Evolutionary conservation across 2,113 vertebrate species (phyloP).

Genomic region (Columbina picui): DNA sequence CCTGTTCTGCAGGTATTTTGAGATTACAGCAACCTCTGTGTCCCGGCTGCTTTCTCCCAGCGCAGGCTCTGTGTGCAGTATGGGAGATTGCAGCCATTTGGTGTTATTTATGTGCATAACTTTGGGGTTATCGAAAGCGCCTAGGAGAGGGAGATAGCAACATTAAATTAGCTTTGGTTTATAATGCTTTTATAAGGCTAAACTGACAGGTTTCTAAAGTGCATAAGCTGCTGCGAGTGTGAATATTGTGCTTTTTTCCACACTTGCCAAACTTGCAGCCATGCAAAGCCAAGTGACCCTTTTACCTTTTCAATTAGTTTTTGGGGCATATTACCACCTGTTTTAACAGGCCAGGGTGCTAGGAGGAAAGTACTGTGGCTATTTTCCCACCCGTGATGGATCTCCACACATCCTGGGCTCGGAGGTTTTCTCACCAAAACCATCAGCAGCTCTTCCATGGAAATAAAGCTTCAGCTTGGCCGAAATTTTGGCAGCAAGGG

Average conservation of each 20-base stretch:
- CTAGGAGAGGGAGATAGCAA: neutral
- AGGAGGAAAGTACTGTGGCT: neutral
- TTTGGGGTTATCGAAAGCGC: neutral
- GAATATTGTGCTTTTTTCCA: neutral
- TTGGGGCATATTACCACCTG: fast-evolving
- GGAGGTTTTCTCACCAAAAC: neutral
- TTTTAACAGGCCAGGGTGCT: neutral
- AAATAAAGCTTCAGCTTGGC: neutral
- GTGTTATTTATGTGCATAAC: neutral
- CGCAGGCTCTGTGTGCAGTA: neutral
- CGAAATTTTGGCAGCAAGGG: neutral
- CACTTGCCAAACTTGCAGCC: fast-evolving
- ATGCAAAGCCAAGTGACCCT: neutral
- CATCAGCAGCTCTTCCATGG: neutral
- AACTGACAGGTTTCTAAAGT: neutral
- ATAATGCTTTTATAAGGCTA: neutral
- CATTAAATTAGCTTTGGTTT: neutral
- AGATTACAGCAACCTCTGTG: neutral
- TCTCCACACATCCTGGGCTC: fast-evolving
- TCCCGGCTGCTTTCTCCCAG: neutral
- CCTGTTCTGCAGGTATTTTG: neutral
- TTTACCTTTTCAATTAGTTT: neutral
- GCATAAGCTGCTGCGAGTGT: fast-evolving
- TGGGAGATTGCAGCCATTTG: neutral
- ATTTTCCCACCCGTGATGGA: neutral